A percentile compares a stretch with the other conserved stretches of the same genome.
Conservation (phyloP, 2,888 invertebrate genomes). For the Pterobdella sp. region DNA sequence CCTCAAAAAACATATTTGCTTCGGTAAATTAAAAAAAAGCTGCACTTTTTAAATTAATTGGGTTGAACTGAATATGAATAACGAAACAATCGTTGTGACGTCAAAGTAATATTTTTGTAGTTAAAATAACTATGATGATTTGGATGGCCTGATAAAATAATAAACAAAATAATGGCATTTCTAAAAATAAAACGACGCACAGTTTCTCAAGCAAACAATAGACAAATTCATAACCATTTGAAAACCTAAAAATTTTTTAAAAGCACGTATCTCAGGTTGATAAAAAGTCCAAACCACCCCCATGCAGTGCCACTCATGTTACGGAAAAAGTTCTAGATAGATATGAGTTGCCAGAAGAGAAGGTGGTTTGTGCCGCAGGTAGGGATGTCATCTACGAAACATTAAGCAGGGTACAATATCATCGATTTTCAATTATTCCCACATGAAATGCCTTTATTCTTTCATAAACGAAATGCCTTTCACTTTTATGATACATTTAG, state of each 20-base stretch:
- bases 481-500: not conserved
- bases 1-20: too few species aligned
- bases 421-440: not conserved
- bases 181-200: not conserved
- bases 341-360: constrained; percentile 44
- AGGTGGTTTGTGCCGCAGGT: constrained; percentile 41
- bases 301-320: constrained; percentile 24
- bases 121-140: too few species aligned
- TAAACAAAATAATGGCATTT: not conserved
- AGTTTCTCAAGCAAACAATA: not conserved
- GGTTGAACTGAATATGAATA: too few species aligned
- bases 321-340: constrained; percentile 43
- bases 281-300: not conserved
- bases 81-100: too few species aligned
- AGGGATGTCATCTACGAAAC: constrained; percentile 42
- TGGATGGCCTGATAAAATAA: too few species aligned
- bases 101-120: too few species aligned
- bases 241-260: not conserved
- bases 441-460: not conserved
- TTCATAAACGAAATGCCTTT: not conserved
- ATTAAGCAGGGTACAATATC: not conserved
- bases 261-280: not conserved
- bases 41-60: too few species aligned
- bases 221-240: not conserved
- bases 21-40: too few species aligned